Percentiles rank a stretch among this genome's conserved stretches.
Conservation (phyloP, 2,113 vertebrate species). For the Oryzias celebensis region DNA sequence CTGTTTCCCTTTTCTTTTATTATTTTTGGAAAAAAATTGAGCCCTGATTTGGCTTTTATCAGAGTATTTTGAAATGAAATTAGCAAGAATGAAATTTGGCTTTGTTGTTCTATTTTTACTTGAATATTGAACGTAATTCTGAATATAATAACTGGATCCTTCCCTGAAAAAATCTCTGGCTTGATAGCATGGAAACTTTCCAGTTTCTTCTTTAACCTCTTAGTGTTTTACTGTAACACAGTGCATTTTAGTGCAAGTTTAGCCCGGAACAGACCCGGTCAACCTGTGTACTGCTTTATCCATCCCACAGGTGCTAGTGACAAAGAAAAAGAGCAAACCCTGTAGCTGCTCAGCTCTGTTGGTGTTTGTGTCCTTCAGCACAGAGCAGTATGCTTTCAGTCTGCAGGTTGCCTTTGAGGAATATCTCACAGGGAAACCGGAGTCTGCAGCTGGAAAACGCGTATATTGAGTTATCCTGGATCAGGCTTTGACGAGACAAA, state of each 20-base stretch:
- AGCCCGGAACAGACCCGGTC: conserved; percentile 18
- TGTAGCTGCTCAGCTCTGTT: conserved; percentile 28
- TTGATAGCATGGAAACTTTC: too few relatives aligned
- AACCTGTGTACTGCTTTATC: conserved; percentile 16
- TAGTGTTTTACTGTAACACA: neutral
- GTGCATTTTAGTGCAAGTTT: conserved; percentile 10
- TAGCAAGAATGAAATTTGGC: too few relatives aligned
- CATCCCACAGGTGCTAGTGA: conserved; percentile 27
- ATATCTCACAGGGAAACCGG: conserved; percentile 47
- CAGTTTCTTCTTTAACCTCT: too few relatives aligned
- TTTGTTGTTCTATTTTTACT: too few relatives aligned
- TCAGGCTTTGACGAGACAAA: neutral
- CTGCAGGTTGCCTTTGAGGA: conserved; percentile 9
- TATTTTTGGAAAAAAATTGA: too few relatives aligned
- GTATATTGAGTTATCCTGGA: neutral
- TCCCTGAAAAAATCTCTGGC: too few relatives aligned
- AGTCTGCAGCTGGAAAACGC: conserved; percentile 1
- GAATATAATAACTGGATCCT: too few relatives aligned
- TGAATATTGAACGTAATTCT: too few relatives aligned
- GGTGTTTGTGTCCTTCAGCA: conserved; percentile 16
- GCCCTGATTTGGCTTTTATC: too few relatives aligned
- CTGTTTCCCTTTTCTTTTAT: too few relatives aligned
- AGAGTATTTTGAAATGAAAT: too few relatives aligned
- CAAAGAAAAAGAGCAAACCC: conserved; percentile 25
- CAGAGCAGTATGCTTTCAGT: conserved; percentile 17